A percentile compares a stretch with the other conserved stretches of the same genome.
phyloP scores from a whole-genome alignment of 1,140 invertebrate species.

The Halesus radiatus region DNA sequence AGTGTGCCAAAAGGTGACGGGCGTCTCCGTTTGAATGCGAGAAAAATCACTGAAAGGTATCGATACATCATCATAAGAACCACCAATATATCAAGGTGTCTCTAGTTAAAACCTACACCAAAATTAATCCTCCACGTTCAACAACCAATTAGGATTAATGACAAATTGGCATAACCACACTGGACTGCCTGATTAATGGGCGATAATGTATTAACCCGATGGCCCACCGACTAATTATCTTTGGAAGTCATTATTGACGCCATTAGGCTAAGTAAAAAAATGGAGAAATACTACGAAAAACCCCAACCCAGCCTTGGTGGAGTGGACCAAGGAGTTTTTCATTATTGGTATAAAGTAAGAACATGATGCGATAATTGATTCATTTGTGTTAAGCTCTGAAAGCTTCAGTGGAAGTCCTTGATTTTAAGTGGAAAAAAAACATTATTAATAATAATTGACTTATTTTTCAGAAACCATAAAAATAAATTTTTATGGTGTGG shows the following conservation, averaged over 20 bases:
- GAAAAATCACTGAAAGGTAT: neutral
- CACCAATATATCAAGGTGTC: neutral
- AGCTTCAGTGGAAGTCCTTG: too few species aligned
- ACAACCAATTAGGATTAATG: neutral
- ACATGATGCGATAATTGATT: too few species aligned
- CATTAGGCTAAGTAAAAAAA: neutral
- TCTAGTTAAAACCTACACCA: neutral
- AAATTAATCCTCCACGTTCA: conserved; percentile 10
- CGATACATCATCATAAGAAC: neutral
- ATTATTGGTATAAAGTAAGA: too few species aligned
- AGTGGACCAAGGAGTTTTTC: too few species aligned
- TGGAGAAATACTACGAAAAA: neutral
- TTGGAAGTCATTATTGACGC: neutral
- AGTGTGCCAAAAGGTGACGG: neutral
- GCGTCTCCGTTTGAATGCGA: neutral
- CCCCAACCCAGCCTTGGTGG: neutral
- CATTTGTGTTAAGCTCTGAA: too few species aligned
- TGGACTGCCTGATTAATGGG: conserved; percentile 19
- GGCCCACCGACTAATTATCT: neutral
- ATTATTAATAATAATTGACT: too few species aligned
- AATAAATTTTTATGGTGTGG: too few species aligned
- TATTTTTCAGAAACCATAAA: too few species aligned
- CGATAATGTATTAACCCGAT: neutral
- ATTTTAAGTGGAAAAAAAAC: too few species aligned
- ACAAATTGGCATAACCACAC: conserved; percentile 7